Base-by-base conservation (phyloP, 2,888 invertebrate species). In the Cremastinae sp. region DNA sequence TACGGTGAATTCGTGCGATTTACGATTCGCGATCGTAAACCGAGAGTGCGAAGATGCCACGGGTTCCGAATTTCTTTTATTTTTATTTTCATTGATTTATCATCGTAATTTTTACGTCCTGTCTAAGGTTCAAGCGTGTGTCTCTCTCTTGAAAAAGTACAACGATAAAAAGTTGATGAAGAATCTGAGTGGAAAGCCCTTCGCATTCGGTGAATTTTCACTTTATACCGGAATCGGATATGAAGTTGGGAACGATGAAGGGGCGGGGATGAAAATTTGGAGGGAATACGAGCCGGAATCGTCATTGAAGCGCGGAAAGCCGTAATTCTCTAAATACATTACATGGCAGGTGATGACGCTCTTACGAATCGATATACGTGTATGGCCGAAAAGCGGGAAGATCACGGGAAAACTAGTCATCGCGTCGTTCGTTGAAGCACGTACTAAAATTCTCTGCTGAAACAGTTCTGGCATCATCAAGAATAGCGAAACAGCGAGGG, bases 321-420 rank as follows among this genome's bases (percentile, higher is more conserved):
- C 78, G 73, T 78, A 79, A 78, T 78, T 66, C 78, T 58, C 51
- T 79, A 69, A 78, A 74, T 69, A 59, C 72, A 65, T 76, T 69
- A 73, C 73, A 76, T 41, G 66, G 51, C 77, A 66, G 70, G 70
- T 62, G 74, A 77, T 77, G 74, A 74, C 70, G 61, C 69, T 74
- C 64, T 34, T 72, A 68, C 45, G 71, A 64, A 59, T 47, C 73
- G 58, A 56, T 65, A 51, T 22, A n/a, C n/a, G 9, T 47, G 10
- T 2, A 43, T n/a, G 10, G 12, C 8, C 38, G 8, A 49, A 47
- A 28, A 68, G 49, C 51, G 59, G 49, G 14, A 43, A 43, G 59
- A 22, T 56, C 41, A 51, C 54, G 65, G 49, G 59, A 70, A 66
- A 74, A 61, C 76, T 62, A 65, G 70, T 74, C 76, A 73, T 69